Base-by-base conservation (phyloP, 2,797 vertebrate genomes). In the Phalloptychus januarius region DNA sequence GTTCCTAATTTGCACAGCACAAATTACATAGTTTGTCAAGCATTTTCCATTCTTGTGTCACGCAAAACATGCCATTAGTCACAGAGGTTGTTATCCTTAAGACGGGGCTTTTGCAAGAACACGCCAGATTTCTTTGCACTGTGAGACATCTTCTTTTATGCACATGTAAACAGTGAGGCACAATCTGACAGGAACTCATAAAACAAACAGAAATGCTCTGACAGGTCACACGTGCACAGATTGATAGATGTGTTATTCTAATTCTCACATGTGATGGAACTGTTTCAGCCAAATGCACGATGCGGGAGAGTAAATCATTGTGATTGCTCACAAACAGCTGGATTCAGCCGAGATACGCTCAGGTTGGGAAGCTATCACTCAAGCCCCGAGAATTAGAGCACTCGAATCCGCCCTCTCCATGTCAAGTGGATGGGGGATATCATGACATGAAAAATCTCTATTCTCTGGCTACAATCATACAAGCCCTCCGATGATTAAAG, bases 301-400 rank as follows among this genome's bases (percentile, higher is more conserved):
- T 83, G 82, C 83, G 45, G 85, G 83, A 52, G 89, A 86, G 85
- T 88, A 87, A 92, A 93, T 93, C 89, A 91, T 81, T 40, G 13
- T 82, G 91, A 90, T 88, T 90, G 89, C 86, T 92, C 86, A 83
- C 91, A 92, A 94, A 91, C 86, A 92, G 87, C 82, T 74, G 61
- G 82, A 86, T 92, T 88, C 87, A 75, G 79, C 54, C 1, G 31
- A 85, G 87, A 88, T 83, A 45, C 10, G 65, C 86, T 90, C 90
- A 91, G 91, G 89, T 93, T 89, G 91, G 90, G 91, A 92, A 93
- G 93, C 90, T 73, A 95, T 93, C 92, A 91, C 88, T 95, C 92
- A 92, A 91, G 76, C 79, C 86, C 89, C 79, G 40, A 89, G 90
- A 95, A 90, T 94, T 90, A 81, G 87, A 87, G 78, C 92, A 91